Evolutionary conservation across 1,140 invertebrate species (phyloP).

Genomic region (Macrocentrus cingulum): DNA sequence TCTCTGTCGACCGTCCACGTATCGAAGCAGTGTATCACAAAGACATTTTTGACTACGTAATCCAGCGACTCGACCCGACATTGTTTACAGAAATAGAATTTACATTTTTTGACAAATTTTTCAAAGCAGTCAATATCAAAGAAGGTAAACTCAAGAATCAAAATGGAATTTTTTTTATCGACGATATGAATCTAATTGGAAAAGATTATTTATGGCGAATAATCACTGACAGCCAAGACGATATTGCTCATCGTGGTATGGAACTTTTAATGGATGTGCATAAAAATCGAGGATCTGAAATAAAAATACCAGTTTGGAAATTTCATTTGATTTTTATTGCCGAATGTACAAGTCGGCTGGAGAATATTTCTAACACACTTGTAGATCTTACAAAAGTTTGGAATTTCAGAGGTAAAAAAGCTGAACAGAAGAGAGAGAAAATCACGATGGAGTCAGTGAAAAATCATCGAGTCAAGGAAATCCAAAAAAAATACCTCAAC

Average conservation of each 20-base stretch:
- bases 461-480: constrained; percentile 92
- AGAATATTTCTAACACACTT: constrained; percentile 78
- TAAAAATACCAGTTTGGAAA: constrained; percentile 73
- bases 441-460: constrained; percentile 76
- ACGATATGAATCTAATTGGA: constrained; percentile 90
- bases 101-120: constrained; percentile 93
- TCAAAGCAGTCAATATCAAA: constrained; percentile 95
- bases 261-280: constrained; percentile 90
- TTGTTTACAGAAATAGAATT: constrained; percentile 94
- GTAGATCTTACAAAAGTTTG: constrained; percentile 64
- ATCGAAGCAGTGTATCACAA: constrained; percentile 94
- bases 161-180: constrained; percentile 77
- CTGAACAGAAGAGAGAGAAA: constrained; percentile 46
- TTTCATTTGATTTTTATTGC: constrained; percentile 89
- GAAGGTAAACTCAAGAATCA: constrained; percentile 90
- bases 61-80: constrained; percentile 88
- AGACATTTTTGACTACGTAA: constrained; percentile 95
- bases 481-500: constrained; percentile 92
- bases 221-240: constrained; percentile 84
- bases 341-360: constrained; percentile 85
- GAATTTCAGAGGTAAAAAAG: constrained; percentile 53
- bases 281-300: constrained; percentile 85
- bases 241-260: constrained; percentile 89
- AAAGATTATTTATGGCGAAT: constrained; percentile 96
- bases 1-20: constrained; percentile 97